Base-by-base conservation (phyloP, 2,888 invertebrate genomes). In the Ryuthela nishihirai region DNA sequence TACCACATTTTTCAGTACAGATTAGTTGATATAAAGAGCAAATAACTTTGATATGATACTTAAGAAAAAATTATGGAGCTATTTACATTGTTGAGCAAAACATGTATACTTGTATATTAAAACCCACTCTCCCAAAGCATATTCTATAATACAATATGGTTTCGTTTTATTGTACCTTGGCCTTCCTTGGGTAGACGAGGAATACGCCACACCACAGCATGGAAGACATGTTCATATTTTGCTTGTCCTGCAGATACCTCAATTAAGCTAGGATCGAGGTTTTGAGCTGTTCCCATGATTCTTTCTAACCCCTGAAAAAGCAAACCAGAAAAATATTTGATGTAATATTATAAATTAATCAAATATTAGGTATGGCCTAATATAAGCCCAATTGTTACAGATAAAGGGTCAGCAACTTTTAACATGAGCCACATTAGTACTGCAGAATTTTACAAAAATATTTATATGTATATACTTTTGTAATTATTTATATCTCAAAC, bases 181-280 rank as follows among this genome's bases (percentile, higher is more conserved):
- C 98, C 97, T 77, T 98, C 94, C 76, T 98, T 98, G 50, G 99
- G 99, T 70, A 99, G 81, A 47, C 97, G 81, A 7, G 94, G 88
- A 81, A 99, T 97, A 68, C 99, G 82, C 99, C 99, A 99, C 25
- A 99, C 98, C 69, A 99, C 90, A 55, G 97, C 85, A 65, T 90
- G 82, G 78, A 95, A 95, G 72, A 97, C 92, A 78, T 98, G 97
- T 77, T 99, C 98, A 77, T 99, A 99, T 78, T 99, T 99, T 54
- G 99, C 98, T 74, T 91, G 85, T 42, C 94, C 95, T 0, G 93
- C 93, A 10, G 97, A 95, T 6, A 92, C 92, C 76, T 95, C 95
- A 74, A 97, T 94, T 23, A 95, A 79, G 43, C 92, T 91, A 70
- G 89, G 87, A 72, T 93, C 92, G 65, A 90, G 78, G 10, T 87